These are phyloP conservation scores for Athene cunicularia DNA, from an alignment of 2,113 vertebrate genomes.

Conservation along the genomic window DNA sequence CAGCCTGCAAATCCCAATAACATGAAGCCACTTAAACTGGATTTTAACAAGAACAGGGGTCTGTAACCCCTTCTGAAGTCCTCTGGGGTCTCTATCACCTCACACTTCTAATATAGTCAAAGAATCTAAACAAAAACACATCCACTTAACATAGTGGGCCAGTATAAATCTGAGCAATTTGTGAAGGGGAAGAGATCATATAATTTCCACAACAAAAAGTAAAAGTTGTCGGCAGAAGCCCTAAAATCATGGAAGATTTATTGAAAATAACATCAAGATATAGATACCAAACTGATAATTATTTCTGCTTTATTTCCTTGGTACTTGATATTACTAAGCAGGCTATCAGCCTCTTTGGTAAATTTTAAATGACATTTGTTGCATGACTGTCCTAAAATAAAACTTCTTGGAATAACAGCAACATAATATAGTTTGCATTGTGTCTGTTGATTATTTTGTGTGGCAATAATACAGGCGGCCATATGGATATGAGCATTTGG, in stretches of 20 bases:
- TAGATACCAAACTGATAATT: not conserved
- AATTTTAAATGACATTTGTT: not conserved
- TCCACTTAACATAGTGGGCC: not conserved
- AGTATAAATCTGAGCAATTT: not conserved
- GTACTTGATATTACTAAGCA: not conserved
- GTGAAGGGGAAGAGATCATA: not conserved
- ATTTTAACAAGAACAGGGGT: not conserved
- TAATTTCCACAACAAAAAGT: not conserved
- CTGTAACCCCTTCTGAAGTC: not conserved
- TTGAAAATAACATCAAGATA: not conserved
- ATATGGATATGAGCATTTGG: conserved; percentile 67
- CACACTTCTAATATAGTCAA: not conserved
- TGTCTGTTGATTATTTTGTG: conserved; percentile 38
- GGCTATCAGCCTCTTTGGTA: not conserved
- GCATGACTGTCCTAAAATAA: conserved; percentile 13
- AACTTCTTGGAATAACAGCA: not conserved
- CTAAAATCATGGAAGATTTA: not conserved
- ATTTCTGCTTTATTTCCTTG: not conserved
- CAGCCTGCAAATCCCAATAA: fast-evolving
- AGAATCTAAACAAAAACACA: not conserved
- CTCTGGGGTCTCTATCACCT: not conserved
- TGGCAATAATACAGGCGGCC: conserved; percentile 29
- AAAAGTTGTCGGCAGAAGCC: not conserved
- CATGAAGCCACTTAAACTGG: not conserved
- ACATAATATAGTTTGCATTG: not conserved